Conservation (phyloP, 2,797 vertebrate species). For the Mycteria americana region DNA sequence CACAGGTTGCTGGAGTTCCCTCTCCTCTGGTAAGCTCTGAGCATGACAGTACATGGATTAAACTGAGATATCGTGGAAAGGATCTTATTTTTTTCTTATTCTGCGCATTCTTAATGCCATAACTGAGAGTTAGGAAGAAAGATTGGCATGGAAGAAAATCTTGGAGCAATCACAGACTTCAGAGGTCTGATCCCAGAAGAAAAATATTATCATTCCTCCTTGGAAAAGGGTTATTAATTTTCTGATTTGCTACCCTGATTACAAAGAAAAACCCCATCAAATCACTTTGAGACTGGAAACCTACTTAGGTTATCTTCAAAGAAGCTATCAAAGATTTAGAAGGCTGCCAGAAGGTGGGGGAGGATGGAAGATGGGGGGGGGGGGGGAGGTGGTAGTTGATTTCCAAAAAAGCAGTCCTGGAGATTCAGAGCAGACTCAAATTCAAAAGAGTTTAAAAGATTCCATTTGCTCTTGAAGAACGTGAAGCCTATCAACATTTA, state of each 20-base stretch:
- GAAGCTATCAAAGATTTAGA: not conserved
- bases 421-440: slow-evolving; percentile 30
- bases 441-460: not conserved
- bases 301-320: not conserved
- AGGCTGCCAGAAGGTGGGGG: not conserved
- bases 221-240: not conserved
- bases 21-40: slow-evolving; percentile 39
- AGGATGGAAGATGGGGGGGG: not conserved
- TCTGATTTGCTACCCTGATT: not conserved
- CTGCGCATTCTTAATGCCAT: not conserved
- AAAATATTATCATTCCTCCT: not conserved
- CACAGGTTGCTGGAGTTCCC: not conserved
- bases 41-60: slow-evolving; percentile 20
- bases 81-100: not conserved
- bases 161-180: not conserved
- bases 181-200: not conserved
- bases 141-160: not conserved
- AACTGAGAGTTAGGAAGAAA: not conserved
- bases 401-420: not conserved
- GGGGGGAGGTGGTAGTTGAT: accelerated
- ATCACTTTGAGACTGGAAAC: not conserved
- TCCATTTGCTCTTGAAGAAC: not conserved
- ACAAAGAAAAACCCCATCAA: not conserved
- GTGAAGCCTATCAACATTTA: not conserved
- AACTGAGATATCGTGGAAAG: not conserved